Evolutionary conservation across 2,888 invertebrate genomes (phyloP), one percentile per base, ranked within the genome.

Genomic region (Ophion ventricosus): DNA sequence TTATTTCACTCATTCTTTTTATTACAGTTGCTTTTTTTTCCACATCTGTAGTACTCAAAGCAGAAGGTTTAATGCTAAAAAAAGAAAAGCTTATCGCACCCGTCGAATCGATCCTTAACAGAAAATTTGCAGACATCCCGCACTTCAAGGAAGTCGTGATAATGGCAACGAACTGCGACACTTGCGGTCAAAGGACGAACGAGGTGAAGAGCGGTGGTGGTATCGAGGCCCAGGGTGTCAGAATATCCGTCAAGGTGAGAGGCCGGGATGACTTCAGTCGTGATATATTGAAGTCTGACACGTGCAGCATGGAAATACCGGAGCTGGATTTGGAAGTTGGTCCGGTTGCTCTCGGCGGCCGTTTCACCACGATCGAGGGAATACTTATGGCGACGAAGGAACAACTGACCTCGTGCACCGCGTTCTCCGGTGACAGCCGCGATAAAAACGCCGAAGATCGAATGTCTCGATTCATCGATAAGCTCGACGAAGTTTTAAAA

Each of bases 141-240:
- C 97, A 98, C 93, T 99, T 99, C 93, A 99, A 99, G 93, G 98
- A 99, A 92, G 98, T 98, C 0, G 96, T 99, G 0, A 98, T 99
- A 83, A 99, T 99, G 99, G 98, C 99, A 0, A 98, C 98, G 0
- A 95, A 94, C 0, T 99, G 99, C 93, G 98, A 99, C 20, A 92
- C 92, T 0, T 99, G 99, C 93, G 99, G 99, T 0, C 95, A 96
- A 90, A 96, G 97, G 88, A 98, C 99, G 2, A 99, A 98, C 92
- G 99, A 99, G 94, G 98, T 99, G 0, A 99, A 99, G 93, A 97
- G 98, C 0, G 98, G 98, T 0, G 95, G 97, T 23, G 99, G 99
- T 0, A 96, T 99, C 54, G 98, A 98, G 92, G 95, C 96, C 0
- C 94, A 95, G 87, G 99, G 99, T 0, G 95, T 96, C 0, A 95